A percentile compares a stretch with the other conserved stretches of the same genome.
These are phyloP conservation scores for Synergus gifuensis DNA, from an alignment of 2,888 invertebrate species.

Conservation along the genomic window DNA sequence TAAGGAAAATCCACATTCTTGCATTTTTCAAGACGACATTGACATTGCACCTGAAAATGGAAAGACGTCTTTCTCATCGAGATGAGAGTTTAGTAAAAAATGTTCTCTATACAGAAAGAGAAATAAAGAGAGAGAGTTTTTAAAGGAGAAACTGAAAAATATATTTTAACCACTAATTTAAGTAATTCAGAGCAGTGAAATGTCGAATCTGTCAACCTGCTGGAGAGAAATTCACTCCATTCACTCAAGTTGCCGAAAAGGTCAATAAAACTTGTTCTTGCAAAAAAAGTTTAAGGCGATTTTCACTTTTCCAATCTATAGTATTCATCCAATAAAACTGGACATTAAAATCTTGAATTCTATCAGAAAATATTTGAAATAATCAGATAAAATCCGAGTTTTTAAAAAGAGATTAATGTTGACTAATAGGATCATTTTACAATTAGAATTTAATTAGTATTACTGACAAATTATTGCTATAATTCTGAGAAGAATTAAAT, in stretches of 20 bases:
- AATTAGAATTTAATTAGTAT: background rate
- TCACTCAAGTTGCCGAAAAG: slow-evolving; percentile 1
- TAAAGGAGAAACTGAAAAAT: slow-evolving; percentile 21
- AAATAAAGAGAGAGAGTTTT: slow-evolving; percentile 14
- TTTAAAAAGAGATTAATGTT: no score
- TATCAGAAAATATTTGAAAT: no score
- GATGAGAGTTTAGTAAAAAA: slow-evolving; percentile 10
- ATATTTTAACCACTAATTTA: background rate
- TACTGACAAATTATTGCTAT: background rate
- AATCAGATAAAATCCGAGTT: no score
- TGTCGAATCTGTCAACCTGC: slow-evolving; percentile 25
- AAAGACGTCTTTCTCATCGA: background rate
- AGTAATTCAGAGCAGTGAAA: slow-evolving; percentile 32
- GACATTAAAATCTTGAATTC: no score
- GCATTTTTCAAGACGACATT: background rate
- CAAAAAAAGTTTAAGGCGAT: background rate
- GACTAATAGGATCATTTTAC: background rate
- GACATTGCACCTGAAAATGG: slow-evolving; percentile 24
- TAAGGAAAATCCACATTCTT: slow-evolving; percentile 26
- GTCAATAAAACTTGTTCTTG: slow-evolving; percentile 21
- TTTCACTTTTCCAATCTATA: slow-evolving; percentile 7
- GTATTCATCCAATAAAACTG: background rate
- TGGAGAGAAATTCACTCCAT: slow-evolving; percentile 20
- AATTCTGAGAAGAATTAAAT: background rate
- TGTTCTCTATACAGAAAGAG: background rate